Evolutionary conservation across 2,113 vertebrate species (phyloP).

Genomic region (Calyptomena viridis): DNA sequence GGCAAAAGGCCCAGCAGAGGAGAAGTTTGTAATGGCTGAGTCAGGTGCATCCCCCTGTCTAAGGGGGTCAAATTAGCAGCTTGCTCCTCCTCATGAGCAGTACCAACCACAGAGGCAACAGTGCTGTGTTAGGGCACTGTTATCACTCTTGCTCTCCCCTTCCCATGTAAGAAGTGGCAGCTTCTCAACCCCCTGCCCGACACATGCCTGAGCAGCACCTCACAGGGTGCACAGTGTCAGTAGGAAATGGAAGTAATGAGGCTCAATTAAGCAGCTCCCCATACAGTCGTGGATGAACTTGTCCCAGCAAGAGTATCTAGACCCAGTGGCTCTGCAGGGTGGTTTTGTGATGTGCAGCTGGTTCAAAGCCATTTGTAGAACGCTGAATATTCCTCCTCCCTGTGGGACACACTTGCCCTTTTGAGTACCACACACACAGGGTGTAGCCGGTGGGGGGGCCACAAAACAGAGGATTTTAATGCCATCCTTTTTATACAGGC

Average conservation of each 20-base stretch:
- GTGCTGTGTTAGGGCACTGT: not conserved
- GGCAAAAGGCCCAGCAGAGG: not conserved
- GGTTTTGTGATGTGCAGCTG: constrained; percentile 38
- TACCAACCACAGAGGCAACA: not conserved
- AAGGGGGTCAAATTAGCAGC: not conserved
- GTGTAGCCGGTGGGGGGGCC: not conserved
- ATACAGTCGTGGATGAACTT: constrained; percentile 14
- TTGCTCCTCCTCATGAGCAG: not conserved
- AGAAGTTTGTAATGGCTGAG: not conserved
- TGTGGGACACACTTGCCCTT: constrained; percentile 53
- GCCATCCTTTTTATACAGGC: not conserved
- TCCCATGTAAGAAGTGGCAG: not conserved
- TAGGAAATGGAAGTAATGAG: constrained; percentile 62
- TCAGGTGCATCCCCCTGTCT: not conserved
- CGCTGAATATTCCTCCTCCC: constrained; percentile 28
- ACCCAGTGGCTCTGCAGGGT: constrained; percentile 45
- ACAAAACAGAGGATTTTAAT: constrained; percentile 7
- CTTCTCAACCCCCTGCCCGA: constrained; percentile 33
- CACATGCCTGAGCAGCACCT: not conserved
- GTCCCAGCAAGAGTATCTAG: constrained; percentile 53
- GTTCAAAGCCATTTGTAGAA: constrained; percentile 54
- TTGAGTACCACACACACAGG: not conserved
- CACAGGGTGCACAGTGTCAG: not conserved
- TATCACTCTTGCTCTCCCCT: not conserved
- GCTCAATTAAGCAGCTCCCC: constrained; percentile 58